Evolutionary conservation across 2,888 invertebrate species (phyloP).

Genomic region (Dryobota labecula): DNA sequence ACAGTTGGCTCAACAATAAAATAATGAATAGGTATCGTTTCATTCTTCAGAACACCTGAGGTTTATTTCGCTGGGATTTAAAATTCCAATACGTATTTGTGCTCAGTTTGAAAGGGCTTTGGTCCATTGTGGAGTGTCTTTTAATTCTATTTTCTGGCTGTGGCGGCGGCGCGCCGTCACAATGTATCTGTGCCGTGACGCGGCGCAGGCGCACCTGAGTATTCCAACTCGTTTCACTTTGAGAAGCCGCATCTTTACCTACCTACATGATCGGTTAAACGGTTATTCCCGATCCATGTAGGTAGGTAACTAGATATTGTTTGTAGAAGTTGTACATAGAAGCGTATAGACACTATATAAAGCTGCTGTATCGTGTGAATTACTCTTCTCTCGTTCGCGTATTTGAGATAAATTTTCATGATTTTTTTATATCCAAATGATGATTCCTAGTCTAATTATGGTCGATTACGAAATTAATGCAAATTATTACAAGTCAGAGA

Average conservation of each 20-base stretch:
- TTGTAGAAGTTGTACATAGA: background rate
- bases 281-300: conserved; percentile 46
- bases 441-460: background rate
- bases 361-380: background rate
- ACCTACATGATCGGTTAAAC: conserved; percentile 59
- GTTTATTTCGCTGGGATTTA: conserved; percentile 71
- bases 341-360: background rate
- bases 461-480: background rate
- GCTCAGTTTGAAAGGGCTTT: conserved; percentile 80
- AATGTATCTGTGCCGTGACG: conserved; percentile 76
- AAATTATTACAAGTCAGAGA: background rate
- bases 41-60: conserved; percentile 72
- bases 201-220: conserved; percentile 84
- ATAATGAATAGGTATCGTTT: conserved; percentile 60
- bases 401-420: background rate
- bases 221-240: conserved; percentile 83
- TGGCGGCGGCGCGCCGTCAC: conserved; percentile 75
- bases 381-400: background rate
- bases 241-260: conserved; percentile 77
- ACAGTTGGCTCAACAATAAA: conserved; percentile 51
- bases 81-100: conserved; percentile 82
- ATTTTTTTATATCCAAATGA: background rate
- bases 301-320: conserved; percentile 13
- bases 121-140: conserved; percentile 85
- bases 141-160: conserved; percentile 84